phyloP scores from a whole-genome alignment of 2,113 vertebrate genomes.

The Apteryx mantelli region DNA sequence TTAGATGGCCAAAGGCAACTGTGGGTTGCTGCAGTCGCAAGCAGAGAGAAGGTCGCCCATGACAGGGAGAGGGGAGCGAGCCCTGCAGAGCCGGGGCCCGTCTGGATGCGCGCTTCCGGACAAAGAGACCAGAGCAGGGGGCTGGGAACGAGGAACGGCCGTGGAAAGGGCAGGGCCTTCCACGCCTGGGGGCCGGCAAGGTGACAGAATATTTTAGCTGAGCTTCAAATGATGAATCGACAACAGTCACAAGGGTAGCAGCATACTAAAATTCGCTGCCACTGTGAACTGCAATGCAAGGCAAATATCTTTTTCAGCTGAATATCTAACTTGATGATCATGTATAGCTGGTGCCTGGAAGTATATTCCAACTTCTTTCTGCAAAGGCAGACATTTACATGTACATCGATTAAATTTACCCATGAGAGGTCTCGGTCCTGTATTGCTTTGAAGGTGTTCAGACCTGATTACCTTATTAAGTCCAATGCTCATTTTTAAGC shows the following conservation, averaged over 20 bases:
- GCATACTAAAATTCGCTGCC: not conserved
- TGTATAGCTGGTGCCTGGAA: not conserved
- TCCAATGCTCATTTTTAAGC: conserved; percentile 40
- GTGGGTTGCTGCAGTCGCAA: fast-evolving
- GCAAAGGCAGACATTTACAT: conserved; percentile 17
- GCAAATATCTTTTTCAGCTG: not conserved
- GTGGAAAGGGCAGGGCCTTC: not conserved
- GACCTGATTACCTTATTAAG: conserved; percentile 11
- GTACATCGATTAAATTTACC: conserved; percentile 13
- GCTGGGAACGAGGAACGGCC: not conserved
- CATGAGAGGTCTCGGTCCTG: not conserved
- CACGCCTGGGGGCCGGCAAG: not conserved
- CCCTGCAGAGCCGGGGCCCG: not conserved
- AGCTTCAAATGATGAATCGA: not conserved
- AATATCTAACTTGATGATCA: not conserved
- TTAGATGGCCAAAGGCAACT: not conserved
- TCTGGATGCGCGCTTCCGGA: not conserved
- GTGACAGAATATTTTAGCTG: not conserved
- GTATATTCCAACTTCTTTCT: not conserved
- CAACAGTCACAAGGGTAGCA: not conserved
- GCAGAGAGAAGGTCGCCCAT: not conserved
- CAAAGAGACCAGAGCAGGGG: not conserved
- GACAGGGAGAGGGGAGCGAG: not conserved
- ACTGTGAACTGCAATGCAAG: not conserved
- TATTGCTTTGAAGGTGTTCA: conserved; percentile 4